Evolutionary conservation across 2,888 invertebrate species (phyloP).

Genomic region (Homarus gammarus): DNA sequence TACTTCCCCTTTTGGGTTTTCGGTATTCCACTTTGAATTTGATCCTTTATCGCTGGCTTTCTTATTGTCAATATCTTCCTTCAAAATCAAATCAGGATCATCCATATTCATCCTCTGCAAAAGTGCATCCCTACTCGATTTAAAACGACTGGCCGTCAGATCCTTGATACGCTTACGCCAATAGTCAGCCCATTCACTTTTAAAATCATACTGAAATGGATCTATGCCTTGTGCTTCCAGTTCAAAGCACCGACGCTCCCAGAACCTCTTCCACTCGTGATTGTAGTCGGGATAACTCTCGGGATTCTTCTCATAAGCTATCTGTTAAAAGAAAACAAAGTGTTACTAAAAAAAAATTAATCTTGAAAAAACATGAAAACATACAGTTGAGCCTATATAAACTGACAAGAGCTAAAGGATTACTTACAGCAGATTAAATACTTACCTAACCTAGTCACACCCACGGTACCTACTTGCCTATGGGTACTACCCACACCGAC

Average conservation of each 20-base stretch:
- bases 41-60: background rate
- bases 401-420: too few relatives aligned
- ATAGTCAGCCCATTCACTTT: slow-evolving; percentile 92
- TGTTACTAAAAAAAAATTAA: background rate
- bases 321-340: slow-evolving; percentile 39
- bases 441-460: too few relatives aligned
- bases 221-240: slow-evolving; percentile 87
- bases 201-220: slow-evolving; percentile 89
- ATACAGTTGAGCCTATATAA: too few relatives aligned
- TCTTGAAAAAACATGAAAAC: too few relatives aligned
- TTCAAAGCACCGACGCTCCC: slow-evolving; percentile 91
- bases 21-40: slow-evolving; percentile 2
- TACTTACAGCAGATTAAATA: too few relatives aligned
- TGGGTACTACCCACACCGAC: too few relatives aligned
- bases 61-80: background rate
- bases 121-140: slow-evolving; percentile 54
- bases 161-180: slow-evolving; percentile 92
- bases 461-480: too few relatives aligned
- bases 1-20: background rate
- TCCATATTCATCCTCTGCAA: slow-evolving; percentile 48
- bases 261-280: slow-evolving; percentile 94
- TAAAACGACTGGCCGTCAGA: slow-evolving; percentile 79
- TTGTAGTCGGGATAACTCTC: slow-evolving; percentile 93
- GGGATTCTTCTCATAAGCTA: slow-evolving; percentile 85
- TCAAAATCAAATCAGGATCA: slow-evolving; percentile 31